Evolutionary conservation across 1,140 invertebrate species (phyloP).

Genomic region (Papilio glaucus): DNA sequence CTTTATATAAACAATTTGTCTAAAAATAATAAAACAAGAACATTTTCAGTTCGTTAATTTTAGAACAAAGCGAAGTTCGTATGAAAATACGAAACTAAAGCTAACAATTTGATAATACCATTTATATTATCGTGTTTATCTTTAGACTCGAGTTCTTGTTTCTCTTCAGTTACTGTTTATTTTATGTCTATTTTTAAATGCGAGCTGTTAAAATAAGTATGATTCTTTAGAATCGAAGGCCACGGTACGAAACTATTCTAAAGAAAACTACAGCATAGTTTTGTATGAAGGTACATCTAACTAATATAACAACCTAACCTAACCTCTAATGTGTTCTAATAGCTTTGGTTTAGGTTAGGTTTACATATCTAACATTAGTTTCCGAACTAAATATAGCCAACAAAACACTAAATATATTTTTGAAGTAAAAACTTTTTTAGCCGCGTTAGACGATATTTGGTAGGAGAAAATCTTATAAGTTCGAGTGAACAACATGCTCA

Average conservation of each 20-base stretch:
- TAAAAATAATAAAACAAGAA: no score
- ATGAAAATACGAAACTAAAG: background rate
- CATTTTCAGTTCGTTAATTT: background rate
- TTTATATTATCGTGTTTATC: background rate
- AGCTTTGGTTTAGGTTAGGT: no score
- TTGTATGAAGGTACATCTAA: background rate
- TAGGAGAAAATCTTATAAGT: no score
- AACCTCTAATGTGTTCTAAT: no score
- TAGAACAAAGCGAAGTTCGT: background rate
- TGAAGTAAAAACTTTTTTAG: no score
- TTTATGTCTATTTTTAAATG: background rate
- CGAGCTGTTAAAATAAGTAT: background rate
- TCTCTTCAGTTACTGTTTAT: background rate
- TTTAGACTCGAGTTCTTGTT: background rate
- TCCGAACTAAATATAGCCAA: no score
- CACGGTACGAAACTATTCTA: background rate
- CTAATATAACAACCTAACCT: background rate
- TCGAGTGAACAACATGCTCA: no score
- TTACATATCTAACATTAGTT: no score
- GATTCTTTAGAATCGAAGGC: background rate
- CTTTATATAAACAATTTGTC: no score
- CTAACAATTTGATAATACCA: background rate
- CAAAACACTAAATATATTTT: no score
- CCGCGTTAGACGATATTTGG: no score
- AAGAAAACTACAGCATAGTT: background rate